Base-by-base conservation (phyloP, 2,797 vertebrate species). In the Ciconia nigra region DNA sequence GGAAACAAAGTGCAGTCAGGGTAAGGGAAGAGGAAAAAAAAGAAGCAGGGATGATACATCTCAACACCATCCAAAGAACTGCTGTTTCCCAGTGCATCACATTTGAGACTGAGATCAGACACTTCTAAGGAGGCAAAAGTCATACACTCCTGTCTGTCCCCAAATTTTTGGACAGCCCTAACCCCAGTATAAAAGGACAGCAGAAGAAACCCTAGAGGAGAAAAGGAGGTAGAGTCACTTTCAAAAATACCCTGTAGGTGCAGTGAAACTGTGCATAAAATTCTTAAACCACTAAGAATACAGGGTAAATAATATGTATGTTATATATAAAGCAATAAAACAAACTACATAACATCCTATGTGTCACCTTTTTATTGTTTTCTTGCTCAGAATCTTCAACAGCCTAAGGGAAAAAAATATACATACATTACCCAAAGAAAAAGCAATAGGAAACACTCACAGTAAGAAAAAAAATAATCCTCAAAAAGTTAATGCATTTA, bases 311-410 rank as follows among this genome's bases (percentile, higher is more conserved):
- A 92, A 87, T 93, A 91, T 65, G 87, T 59, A 69, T 81, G 84
- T 92, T 92, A 95, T 55, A 91, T 35, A 81, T 37, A 89, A 90
- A 94, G 79, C 83, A 97, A 86, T 78, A 96, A 96, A 97, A 93
- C 31, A 96, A 95, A 89, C 73, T 89, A 87, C n/a, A 12, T 80
- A 92, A 92, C 87, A 97, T 97, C 94, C 94, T 93, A 35, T 90
- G 94, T 96, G 78, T 98, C 98, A 98, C 99, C 99, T 99, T 99
- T 98, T 99, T 99, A 98, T 98, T 99, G 97, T 98, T 99, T 97
- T 99, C 99, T 97, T 99, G 98, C 97, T 99, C 99, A 61, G 99
- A 99, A 89, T 99, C 99, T 89, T 99, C 99, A 85, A 98, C 97
- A 89, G 97, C 98, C 99, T 99, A 97, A 86, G 95, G 97, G 90